Evolutionary conservation across 2,113 vertebrate species (phyloP).

Genomic region (Falco punctatus): DNA sequence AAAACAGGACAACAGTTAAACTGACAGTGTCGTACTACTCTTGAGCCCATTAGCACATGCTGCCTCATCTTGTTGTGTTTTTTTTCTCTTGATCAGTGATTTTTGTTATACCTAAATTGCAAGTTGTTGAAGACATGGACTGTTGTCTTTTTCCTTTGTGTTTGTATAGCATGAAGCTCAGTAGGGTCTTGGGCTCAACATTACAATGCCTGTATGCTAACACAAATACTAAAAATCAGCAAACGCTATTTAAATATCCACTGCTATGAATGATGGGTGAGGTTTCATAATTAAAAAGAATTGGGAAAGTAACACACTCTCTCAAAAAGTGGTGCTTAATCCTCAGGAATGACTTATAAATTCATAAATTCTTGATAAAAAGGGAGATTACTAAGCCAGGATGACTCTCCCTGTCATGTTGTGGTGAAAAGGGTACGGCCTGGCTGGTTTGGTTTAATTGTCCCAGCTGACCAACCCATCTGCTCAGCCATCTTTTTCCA

Average conservation of each 20-base stretch:
- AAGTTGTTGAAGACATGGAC: background rate
- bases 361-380: background rate
- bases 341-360: background rate
- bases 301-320: background rate
- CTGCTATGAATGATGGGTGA: background rate
- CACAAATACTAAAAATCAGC: background rate
- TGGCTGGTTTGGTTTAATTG: background rate
- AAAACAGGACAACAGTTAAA: background rate
- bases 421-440: background rate
- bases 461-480: background rate
- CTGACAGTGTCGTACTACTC: background rate
- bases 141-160: background rate
- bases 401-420: background rate
- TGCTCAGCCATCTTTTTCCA: background rate
- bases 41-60: background rate
- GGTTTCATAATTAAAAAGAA: background rate
- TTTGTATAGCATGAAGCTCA: background rate
- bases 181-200: background rate
- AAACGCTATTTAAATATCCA: background rate
- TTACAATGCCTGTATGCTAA: background rate
- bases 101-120: background rate
- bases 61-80: background rate
- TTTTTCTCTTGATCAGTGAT: background rate
- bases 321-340: background rate
- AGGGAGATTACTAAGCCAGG: background rate